These are phyloP conservation scores for Eciton burchellii DNA, from an alignment of 1,140 invertebrate species.

Conservation along the genomic window DNA sequence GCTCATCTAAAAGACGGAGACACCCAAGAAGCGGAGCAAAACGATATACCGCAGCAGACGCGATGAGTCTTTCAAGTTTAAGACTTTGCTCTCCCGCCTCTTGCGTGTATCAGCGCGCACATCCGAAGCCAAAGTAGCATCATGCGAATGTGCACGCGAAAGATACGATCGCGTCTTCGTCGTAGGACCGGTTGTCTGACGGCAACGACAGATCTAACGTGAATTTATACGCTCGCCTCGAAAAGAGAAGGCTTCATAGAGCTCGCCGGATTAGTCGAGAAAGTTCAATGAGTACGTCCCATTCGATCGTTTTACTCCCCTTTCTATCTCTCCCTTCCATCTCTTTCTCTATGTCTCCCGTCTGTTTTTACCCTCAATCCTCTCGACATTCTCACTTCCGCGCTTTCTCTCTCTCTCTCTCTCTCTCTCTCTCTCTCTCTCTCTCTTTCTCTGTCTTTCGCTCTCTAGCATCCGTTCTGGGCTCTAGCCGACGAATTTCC, in stretches of 20 bases:
- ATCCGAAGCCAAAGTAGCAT: slow-evolving; percentile 33
- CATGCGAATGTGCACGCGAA: slow-evolving; percentile 46
- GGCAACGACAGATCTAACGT: slow-evolving; percentile 28
- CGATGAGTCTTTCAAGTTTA: neutral
- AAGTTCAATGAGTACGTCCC: slow-evolving; percentile 47
- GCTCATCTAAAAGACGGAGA: too few relatives aligned
- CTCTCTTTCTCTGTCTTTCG: neutral
- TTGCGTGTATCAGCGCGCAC: neutral
- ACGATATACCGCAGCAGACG: neutral
- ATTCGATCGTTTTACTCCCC: slow-evolving; percentile 35
- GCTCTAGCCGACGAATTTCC: slow-evolving; percentile 51
- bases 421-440: neutral
- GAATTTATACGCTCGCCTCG: slow-evolving; percentile 52
- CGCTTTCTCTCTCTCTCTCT: slow-evolving; percentile 2
- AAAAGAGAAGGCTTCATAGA: slow-evolving; percentile 45
- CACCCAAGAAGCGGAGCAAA: neutral
- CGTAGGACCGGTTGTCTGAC: slow-evolving; percentile 1
- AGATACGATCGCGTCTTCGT: slow-evolving; percentile 32
- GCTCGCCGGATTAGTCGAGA: slow-evolving; percentile 44
- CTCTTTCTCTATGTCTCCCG: slow-evolving; percentile 6
- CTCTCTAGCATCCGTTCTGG: slow-evolving; percentile 11
- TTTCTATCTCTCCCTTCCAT: slow-evolving; percentile 19
- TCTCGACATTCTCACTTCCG: neutral
- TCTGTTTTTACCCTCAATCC: neutral
- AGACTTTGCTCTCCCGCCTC: neutral